Base-by-base conservation (phyloP, 2,797 vertebrate genomes). In the Myripristis jacobus region DNA sequence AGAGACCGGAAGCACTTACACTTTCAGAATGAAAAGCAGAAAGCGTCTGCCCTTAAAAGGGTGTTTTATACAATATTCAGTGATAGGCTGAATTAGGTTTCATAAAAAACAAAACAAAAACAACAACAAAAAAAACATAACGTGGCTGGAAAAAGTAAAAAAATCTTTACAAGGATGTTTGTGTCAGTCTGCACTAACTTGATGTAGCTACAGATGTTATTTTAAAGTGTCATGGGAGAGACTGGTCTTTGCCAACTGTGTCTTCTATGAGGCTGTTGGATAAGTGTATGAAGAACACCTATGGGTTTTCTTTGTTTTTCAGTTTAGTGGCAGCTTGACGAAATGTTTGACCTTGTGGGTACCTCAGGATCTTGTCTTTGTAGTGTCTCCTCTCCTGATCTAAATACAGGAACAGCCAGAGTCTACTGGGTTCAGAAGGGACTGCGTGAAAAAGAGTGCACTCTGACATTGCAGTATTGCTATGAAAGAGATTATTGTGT, bases 391-490 rank as follows among this genome's bases (percentile, higher is more conserved):
- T 27, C 69, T 27, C 54, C n/a, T n/a, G n/a, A n/a, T n/a, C n/a
- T 73, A 54, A 77, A 77, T 50, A 62, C 47, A 82, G 21, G 21
- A 66, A 44, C 10, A 66, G 67, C 25, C 24, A 8, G 25, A 38
- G 52, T 19, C 66, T 44, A 29, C 9, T 68, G 46, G 66, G 44
- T 68, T 66, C 63, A 9, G 55, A 44, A 15, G 16, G n/a, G 55
- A 57, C n/a, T 67, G 11, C 25, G 47, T 44, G 31, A 66, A 65
- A 51, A 47, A 73, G 60, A 82, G 63, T 50, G 12, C 36, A 66
- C 52, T 70, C 64, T 88, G 29, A 63, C 31, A 52, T 78, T 72
- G 79, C 61, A 75, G 25, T 73, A 62, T 38, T 75, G 19, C 54
- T 3, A 73, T 63, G 43, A 62, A 79, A 70, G 52, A 64, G 29